phyloP scores from a whole-genome alignment of 2,797 vertebrate species.

The Acanthis flammea region DNA sequence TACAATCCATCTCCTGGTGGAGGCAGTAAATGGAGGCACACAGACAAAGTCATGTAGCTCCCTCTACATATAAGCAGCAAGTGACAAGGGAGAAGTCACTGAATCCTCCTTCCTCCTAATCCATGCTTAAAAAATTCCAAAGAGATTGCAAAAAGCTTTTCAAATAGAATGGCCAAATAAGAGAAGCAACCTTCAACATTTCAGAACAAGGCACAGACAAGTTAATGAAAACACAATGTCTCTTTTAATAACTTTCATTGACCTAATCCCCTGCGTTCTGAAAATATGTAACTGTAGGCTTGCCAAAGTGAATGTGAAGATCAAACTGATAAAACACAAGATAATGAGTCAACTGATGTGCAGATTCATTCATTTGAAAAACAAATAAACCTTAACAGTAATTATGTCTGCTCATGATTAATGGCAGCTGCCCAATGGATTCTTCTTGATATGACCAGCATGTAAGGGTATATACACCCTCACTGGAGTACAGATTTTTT shows the following conservation, averaged over 20 bases:
- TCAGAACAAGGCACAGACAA: background rate
- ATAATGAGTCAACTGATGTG: background rate
- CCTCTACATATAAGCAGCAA: background rate
- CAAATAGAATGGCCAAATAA: background rate
- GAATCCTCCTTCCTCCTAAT: background rate
- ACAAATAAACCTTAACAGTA: slow-evolving; percentile 24
- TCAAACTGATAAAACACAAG: background rate
- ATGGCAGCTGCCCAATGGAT: background rate
- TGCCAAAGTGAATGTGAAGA: background rate
- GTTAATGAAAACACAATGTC: background rate
- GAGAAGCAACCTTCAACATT: background rate
- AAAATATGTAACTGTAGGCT: background rate
- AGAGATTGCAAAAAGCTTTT: background rate
- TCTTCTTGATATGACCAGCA: background rate
- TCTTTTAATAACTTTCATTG: background rate
- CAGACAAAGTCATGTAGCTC: background rate
- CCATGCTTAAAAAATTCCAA: background rate
- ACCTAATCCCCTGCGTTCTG: background rate
- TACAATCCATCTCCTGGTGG: background rate
- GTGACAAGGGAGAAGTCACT: background rate
- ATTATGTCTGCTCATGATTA: background rate
- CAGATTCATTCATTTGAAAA: background rate
- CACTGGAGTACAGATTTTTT: background rate
- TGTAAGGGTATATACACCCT: background rate
- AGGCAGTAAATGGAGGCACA: background rate